Evolutionary conservation across 2,888 invertebrate species (phyloP).

Genomic region (Rhyacophila evoluta): DNA sequence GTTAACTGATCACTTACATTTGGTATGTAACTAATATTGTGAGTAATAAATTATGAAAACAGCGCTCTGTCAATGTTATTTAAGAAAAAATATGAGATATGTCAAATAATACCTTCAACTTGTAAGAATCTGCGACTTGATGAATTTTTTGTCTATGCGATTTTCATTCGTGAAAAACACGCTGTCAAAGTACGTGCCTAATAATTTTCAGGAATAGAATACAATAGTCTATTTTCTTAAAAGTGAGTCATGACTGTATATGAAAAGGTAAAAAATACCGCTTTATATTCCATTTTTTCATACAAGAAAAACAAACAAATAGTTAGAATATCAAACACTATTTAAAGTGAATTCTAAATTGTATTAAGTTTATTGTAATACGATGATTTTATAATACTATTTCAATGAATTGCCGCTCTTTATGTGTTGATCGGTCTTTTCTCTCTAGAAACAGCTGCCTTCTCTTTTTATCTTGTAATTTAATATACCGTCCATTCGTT

Average conservation of each 20-base stretch:
- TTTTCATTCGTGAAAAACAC: conserved; percentile 8
- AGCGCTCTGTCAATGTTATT: too few species aligned
- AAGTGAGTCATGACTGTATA: neutral
- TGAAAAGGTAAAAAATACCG: neutral
- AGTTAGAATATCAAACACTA: too few species aligned
- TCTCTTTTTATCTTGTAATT: neutral
- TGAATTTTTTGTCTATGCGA: neutral
- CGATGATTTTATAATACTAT: neutral
- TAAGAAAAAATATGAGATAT: neutral
- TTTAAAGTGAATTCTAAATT: neutral
- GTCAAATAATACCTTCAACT: neutral
- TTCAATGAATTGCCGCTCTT: neutral
- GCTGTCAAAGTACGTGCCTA: neutral
- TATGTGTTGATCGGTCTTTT: neutral
- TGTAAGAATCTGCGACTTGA: neutral
- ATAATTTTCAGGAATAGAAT: conserved; percentile 16
- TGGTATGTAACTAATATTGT: too few species aligned
- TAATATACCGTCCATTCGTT: neutral
- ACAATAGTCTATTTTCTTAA: neutral
- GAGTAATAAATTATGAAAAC: too few species aligned
- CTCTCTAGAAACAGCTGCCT: neutral
- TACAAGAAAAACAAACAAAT: too few species aligned
- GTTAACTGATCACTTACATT: too few species aligned
- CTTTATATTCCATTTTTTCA: too few species aligned
- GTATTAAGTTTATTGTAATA: neutral